Conservation (phyloP, 2,113 vertebrate species). For the Osmerus eperlanus region DNA sequence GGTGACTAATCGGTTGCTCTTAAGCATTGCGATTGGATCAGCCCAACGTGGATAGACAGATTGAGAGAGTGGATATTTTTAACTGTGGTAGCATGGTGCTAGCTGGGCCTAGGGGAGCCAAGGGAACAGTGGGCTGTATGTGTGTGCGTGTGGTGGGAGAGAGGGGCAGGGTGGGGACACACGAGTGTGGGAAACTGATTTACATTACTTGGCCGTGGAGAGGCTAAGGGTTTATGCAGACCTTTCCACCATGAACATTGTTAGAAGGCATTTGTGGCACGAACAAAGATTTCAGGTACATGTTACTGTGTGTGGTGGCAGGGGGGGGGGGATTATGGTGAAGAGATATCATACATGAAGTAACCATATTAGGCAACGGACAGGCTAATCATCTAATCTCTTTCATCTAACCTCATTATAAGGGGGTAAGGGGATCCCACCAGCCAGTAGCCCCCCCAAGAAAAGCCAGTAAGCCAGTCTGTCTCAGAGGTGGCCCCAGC, state of each 20-base stretch:
- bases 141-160: background rate
- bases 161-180: too few relatives aligned
- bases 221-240: background rate
- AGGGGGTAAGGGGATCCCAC: constrained; percentile 1
- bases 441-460: background rate
- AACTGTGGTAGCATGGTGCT: constrained; percentile 6
- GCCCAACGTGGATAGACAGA: constrained; percentile 18
- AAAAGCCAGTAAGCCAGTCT: background rate
- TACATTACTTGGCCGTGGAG: too few relatives aligned
- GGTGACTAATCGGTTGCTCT: constrained; percentile 34
- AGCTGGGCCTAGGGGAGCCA: background rate
- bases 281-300: too few relatives aligned
- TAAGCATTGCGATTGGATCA: constrained; percentile 25
- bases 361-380: background rate
- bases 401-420: constrained; percentile 11
- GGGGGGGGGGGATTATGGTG: background rate
- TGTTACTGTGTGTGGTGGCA: too few relatives aligned
- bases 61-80: constrained; percentile 27
- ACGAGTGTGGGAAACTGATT: too few relatives aligned
- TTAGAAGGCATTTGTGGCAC: too few relatives aligned
- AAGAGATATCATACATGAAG: background rate
- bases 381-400: constrained; percentile 1
- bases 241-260: background rate
- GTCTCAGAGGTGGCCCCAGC: constrained; percentile 28
- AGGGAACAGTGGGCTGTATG: background rate